Conservation (phyloP, 2,888 invertebrate species). For the Theretra japonica region DNA sequence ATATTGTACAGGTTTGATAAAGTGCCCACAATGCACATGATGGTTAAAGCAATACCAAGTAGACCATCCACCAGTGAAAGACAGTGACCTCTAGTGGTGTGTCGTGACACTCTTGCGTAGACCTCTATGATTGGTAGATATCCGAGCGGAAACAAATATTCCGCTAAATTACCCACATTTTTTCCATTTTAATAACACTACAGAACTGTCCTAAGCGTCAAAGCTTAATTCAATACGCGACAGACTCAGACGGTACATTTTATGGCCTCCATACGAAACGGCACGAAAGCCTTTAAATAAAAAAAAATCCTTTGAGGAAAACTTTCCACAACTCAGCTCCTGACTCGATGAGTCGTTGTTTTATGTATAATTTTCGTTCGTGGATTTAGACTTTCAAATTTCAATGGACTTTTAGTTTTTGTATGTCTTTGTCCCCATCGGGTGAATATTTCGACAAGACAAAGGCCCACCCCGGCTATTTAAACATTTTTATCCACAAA, state of each 20-base stretch:
- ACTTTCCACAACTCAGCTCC: background rate
- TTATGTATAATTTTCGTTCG: conserved; percentile 7
- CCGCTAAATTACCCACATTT: too few species aligned
- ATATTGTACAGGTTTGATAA: too few species aligned
- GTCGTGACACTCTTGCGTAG: too few species aligned
- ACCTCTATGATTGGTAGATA: too few species aligned
- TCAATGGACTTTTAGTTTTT: background rate
- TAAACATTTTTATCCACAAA: background rate
- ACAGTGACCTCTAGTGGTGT: too few species aligned
- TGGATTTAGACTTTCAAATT: background rate
- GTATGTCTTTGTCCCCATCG: conserved; percentile 5
- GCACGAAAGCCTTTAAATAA: background rate
- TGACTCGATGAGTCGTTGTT: background rate
- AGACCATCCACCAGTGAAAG: too few species aligned
- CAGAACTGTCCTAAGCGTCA: background rate
- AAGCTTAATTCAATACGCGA: background rate
- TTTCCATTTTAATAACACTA: too few species aligned
- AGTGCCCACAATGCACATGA: too few species aligned
- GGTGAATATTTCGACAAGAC: background rate
- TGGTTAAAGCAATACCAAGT: too few species aligned
- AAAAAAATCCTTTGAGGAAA: background rate
- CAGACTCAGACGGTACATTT: background rate
- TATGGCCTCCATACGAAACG: background rate
- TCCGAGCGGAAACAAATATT: too few species aligned
- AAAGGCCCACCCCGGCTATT: background rate